A percentile compares a stretch with the other conserved stretches of the same genome.
Conservation (phyloP, 2,888 invertebrate species). For the Acanthosepion lycidas region DNA sequence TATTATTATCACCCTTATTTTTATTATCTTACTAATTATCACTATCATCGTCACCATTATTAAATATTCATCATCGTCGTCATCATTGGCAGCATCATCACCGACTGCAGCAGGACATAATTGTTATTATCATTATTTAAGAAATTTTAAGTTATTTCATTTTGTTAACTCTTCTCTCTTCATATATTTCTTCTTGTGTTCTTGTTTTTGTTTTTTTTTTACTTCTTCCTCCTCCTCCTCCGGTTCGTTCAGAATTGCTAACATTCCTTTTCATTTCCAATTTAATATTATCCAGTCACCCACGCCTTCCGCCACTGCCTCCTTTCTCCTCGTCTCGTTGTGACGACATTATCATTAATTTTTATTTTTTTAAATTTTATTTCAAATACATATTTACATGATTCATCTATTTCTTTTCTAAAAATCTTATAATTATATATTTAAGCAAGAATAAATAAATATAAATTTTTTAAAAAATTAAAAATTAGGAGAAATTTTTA, state of each 20-base stretch:
- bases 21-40: not conserved
- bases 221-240: not conserved
- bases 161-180: not conserved
- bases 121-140: slow-evolving; percentile 3
- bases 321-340: not conserved
- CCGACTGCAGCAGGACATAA: not conserved
- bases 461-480: not conserved
- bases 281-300: not conserved
- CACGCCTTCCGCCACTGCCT: not conserved
- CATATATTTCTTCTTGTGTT: not conserved
- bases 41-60: not conserved
- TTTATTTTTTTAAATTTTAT: slow-evolving; percentile 6
- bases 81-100: not conserved
- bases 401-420: not conserved
- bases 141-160: slow-evolving; percentile 8
- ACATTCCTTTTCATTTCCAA: slow-evolving; percentile 33
- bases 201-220: too few species aligned
- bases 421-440: slow-evolving; percentile 33
- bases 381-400: slow-evolving; percentile 33
- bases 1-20: not conserved
- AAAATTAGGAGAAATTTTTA: not conserved
- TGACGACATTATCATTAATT: not conserved
- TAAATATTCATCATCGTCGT: not conserved
- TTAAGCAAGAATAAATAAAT: not conserved
- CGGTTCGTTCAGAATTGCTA: not conserved